Conservation (phyloP, 2,888 invertebrate genomes). For the Tricholauxania praeusta region DNA sequence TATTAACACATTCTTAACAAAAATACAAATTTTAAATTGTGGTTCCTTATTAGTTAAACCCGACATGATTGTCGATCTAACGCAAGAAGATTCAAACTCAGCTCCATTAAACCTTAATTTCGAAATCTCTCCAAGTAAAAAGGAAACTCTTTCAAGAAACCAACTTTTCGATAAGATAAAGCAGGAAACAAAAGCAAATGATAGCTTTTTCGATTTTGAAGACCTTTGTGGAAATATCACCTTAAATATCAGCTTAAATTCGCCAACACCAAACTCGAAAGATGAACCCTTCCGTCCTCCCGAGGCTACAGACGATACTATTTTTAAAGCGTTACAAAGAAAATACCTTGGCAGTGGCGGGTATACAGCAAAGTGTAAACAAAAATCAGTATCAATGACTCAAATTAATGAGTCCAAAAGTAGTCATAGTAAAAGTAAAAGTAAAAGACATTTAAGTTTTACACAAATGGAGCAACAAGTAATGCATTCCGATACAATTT, state of each 20-base stretch:
- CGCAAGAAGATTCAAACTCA: constrained; percentile 40
- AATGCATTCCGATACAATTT: background rate
- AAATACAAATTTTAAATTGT: background rate
- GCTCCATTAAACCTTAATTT: no score
- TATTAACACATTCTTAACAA: background rate
- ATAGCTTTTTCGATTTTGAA: constrained; percentile 36
- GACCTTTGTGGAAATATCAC: background rate
- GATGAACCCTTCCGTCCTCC: background rate
- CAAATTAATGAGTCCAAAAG: constrained; percentile 11
- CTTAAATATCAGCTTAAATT: no score
- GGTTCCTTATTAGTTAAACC: constrained; percentile 16
- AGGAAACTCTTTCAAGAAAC: constrained; percentile 2
- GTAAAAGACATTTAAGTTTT: constrained; percentile 1
- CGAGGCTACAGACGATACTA: background rate
- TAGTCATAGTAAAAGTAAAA: background rate
- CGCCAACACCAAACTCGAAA: no score
- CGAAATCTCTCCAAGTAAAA: background rate
- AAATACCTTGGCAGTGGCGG: constrained; percentile 7
- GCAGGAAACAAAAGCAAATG: constrained; percentile 16
- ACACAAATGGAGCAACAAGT: constrained; percentile 7
- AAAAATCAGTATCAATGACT: constrained; percentile 29
- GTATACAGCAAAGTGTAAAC: background rate
- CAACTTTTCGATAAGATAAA: constrained; percentile 22
- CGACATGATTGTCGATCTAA: constrained; percentile 50
- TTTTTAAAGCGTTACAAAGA: background rate